Evolutionary conservation across 2,113 vertebrate species (phyloP).

Genomic region (Urocynchramus pylzowi): DNA sequence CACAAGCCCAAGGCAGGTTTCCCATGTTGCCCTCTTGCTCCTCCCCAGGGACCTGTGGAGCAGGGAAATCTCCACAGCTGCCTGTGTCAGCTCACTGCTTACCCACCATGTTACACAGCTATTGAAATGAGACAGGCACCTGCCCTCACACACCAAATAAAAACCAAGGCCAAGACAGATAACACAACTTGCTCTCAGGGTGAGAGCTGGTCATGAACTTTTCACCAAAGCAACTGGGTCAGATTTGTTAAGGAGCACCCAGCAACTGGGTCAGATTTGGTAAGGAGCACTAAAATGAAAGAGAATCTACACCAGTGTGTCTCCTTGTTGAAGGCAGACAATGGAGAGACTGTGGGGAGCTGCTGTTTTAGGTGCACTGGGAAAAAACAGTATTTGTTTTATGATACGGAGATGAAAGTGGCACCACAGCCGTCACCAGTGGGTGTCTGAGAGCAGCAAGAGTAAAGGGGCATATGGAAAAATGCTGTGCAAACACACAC

Average conservation of each 20-base stretch:
- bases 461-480: not conserved
- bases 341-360: not conserved
- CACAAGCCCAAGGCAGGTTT: not conserved
- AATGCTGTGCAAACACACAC: not conserved
- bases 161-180: not conserved
- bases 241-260: not conserved
- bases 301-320: not conserved
- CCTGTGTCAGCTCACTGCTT: not conserved
- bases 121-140: not conserved
- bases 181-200: not conserved
- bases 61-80: not conserved
- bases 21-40: not conserved
- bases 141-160: not conserved
- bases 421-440: not conserved
- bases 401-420: not conserved
- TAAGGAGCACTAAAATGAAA: conserved; percentile 43
- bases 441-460: not conserved
- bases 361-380: not conserved
- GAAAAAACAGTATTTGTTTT: not conserved
- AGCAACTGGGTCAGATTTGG: not conserved
- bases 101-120: not conserved
- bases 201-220: not conserved
- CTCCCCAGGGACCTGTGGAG: not conserved
- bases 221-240: not conserved
- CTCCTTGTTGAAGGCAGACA: not conserved